phyloP scores from a whole-genome alignment of 1,140 invertebrate genomes.

The Drosophila repleta region DNA sequence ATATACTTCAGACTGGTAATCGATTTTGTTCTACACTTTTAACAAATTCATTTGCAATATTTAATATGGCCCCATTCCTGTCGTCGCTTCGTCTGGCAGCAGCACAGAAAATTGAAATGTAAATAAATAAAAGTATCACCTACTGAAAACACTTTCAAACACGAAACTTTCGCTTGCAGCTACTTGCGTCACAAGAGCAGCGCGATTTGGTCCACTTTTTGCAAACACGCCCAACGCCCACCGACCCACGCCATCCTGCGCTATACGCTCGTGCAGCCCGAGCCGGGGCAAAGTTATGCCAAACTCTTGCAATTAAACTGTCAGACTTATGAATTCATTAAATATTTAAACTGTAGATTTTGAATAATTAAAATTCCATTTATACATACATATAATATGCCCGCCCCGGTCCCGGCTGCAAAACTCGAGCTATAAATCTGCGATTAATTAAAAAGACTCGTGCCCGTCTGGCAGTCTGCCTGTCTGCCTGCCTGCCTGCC shows the following conservation, averaged over 20 bases:
- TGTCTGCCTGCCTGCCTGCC: slow-evolving; percentile 1
- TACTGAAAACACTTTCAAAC: not conserved
- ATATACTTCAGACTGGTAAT: too few relatives aligned
- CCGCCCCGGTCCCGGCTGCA: slow-evolving; percentile 8
- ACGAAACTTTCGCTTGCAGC: not conserved
- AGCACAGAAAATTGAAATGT: slow-evolving; percentile 32
- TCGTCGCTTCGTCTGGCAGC: slow-evolving; percentile 16
- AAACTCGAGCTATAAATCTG: slow-evolving; percentile 75
- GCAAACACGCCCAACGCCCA: slow-evolving; percentile 7
- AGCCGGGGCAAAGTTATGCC: slow-evolving; percentile 55
- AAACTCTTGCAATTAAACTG: slow-evolving; percentile 81
- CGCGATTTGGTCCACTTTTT: slow-evolving; percentile 16
- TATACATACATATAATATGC: slow-evolving; percentile 52
- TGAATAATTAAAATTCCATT: slow-evolving; percentile 81
- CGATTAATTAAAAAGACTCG: slow-evolving; percentile 73
- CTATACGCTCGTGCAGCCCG: not conserved
- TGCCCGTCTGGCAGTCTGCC: slow-evolving; percentile 1
- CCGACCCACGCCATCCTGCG: not conserved
- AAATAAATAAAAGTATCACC: slow-evolving; percentile 51
- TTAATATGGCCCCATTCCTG: not conserved
- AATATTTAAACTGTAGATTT: slow-evolving; percentile 81
- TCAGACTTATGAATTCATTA: slow-evolving; percentile 81
- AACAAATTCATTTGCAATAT: not conserved
- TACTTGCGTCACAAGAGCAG: not conserved
- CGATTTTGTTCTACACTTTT: too few relatives aligned